Conservation (phyloP, 1,140 invertebrate species). For the Formica selysi region DNA sequence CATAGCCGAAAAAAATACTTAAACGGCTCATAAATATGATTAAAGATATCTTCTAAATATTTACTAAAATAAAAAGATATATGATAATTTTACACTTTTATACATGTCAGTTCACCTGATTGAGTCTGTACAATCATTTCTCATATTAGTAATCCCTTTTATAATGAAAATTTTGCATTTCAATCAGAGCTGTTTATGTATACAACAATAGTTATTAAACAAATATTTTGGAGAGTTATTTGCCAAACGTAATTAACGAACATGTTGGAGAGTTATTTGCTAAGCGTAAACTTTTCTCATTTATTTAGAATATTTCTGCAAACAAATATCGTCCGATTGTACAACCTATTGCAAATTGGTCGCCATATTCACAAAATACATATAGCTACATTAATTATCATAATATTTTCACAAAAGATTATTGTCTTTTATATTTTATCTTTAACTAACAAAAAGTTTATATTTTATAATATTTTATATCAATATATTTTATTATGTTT, state of each 20-base stretch:
- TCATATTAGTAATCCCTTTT: not conserved
- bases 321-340: not conserved
- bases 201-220: not conserved
- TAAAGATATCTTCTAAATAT: not conserved
- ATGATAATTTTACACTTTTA: not conserved
- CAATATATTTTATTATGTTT: not conserved
- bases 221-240: not conserved
- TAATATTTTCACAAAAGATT: not conserved
- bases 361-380: not conserved
- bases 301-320: constrained; percentile 10
- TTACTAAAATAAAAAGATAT: not conserved
- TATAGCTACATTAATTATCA: not conserved
- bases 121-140: not conserved
- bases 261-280: not conserved
- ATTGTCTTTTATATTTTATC: not conserved
- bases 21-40: not conserved
- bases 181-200: not conserved
- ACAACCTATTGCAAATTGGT: not conserved
- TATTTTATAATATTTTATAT: not conserved
- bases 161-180: constrained; percentile 21
- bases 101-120: not conserved
- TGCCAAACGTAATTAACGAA: constrained; percentile 15
- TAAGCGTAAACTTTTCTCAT: constrained; percentile 19
- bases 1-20: not conserved
- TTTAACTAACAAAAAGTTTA: not conserved